Evolutionary conservation across 2,888 invertebrate genomes (phyloP).

Genomic region (Stenoptilia bipunctidactyla): DNA sequence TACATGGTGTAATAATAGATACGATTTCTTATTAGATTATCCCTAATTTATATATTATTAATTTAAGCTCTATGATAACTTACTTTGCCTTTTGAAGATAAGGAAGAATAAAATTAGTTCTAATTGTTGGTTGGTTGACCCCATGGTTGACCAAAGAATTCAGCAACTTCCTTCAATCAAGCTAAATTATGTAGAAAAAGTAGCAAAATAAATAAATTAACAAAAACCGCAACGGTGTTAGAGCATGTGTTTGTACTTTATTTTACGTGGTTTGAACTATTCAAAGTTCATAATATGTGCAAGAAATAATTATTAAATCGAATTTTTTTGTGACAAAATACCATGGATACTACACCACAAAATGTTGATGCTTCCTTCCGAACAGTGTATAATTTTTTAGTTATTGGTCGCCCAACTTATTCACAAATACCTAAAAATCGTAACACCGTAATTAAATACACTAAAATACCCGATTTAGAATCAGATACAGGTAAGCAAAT

Average conservation of each 20-base stretch:
- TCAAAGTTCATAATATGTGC: background rate
- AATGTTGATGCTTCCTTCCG: conserved; percentile 26
- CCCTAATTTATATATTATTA: no score
- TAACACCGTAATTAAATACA: conserved; percentile 45
- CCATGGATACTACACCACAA: conserved; percentile 52
- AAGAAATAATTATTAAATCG: conserved; percentile 5
- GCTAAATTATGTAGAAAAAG: no score
- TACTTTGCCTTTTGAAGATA: no score
- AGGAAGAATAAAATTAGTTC: no score
- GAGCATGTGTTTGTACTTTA: background rate
- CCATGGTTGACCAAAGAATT: no score
- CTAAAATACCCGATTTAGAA: conserved; percentile 49
- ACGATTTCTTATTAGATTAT: no score
- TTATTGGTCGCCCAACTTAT: conserved; percentile 29
- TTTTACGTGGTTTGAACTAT: background rate
- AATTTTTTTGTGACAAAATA: conserved; percentile 17
- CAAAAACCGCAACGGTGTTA: no score
- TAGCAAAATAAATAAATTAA: no score
- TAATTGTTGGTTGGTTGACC: no score
- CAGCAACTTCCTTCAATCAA: no score
- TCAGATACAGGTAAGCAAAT: conserved; percentile 20
- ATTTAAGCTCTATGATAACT: no score
- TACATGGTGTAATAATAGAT: no score
- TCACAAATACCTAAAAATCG: conserved; percentile 28
- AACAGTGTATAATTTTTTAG: conserved; percentile 24